Base-by-base conservation (phyloP, 2,113 vertebrate genomes). In the Muntiacus reevesi region DNA sequence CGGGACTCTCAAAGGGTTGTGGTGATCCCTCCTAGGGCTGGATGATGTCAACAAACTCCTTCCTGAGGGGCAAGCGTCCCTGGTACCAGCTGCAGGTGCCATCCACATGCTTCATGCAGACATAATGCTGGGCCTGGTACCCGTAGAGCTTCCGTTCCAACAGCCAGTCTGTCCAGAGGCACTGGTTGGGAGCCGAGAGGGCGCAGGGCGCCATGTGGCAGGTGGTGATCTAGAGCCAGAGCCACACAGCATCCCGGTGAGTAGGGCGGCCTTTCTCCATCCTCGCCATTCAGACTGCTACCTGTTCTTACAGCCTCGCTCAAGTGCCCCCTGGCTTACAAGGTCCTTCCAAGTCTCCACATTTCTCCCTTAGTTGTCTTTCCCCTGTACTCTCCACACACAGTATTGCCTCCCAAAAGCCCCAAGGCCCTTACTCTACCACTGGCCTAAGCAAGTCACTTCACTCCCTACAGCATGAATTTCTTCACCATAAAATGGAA, bases 141-240 rank as follows among this genome's bases (percentile, higher is more conserved):
- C 99, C 99, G 0, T 99, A 99, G 28, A 99, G 98, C 92, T 98
- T 99, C 97, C 99, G 98, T 97, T 99, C 99, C 95, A 99, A 95
- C 96, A 99, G 98, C 99, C 99, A 99, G 98, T 99, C 99, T 17
- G 99, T 99, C 99, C 99, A 99, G 97, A 99, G 98, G 97, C 99
- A 99, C 98, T 99, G 99, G 0, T 99, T 99, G 59, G 99, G 99
- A 15, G 98, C 97, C 0, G 98, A 98, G 71, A 98, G 98, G 1
- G 98, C 98, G 88, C 99, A 99, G 4, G 99, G 99, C 89, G 99
- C 98, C 25, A 92, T 98, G 98, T 99, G 99, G 98, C 99, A 99
- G 40, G 99, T 99, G 93, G 99, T 99, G 97, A 99, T 99, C 99
- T 99, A 98, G 57, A 94, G 90, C 91, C 54, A 47, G 40, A 76